A percentile compares a stretch with the other conserved stretches of the same genome.
Conservation (phyloP, 2,113 vertebrate species). For the Scortum barcoo region DNA sequence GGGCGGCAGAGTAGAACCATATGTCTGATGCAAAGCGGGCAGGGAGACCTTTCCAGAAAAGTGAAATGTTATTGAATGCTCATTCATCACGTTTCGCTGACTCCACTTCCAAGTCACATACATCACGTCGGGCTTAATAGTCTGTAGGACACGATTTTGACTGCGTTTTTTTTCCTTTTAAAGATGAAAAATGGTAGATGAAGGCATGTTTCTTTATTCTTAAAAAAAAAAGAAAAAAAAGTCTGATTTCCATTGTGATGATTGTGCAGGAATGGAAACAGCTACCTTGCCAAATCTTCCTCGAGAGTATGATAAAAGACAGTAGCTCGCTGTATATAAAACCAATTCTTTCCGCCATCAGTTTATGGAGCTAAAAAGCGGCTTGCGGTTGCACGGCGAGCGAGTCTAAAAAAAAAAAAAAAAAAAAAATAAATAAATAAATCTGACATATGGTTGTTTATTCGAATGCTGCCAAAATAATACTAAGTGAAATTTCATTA, state of each 20-base stretch:
- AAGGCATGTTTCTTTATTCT: conserved; percentile 41
- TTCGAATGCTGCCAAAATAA: conserved; percentile 39
- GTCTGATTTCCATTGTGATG: conserved; percentile 73
- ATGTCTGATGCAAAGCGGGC: conserved; percentile 32
- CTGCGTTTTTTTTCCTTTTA: conserved; percentile 33
- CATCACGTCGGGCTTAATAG: conserved; percentile 58
- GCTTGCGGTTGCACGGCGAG: conserved; percentile 33
- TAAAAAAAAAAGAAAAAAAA: not conserved
- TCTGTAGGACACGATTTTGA: conserved; percentile 51
- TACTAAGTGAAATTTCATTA: conserved; percentile 34
- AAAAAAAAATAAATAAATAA: no score
- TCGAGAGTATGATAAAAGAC: conserved; percentile 62
- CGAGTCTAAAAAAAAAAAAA: conserved; percentile 6
- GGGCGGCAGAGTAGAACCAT: not conserved
- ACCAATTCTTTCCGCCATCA: conserved; percentile 47
- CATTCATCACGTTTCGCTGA: conserved; percentile 66
- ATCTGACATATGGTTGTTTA: conserved; percentile 62
- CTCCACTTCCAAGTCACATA: conserved; percentile 40
- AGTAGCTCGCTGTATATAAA: conserved; percentile 50
- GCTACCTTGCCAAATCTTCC: conserved; percentile 61
- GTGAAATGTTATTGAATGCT: conserved; percentile 48
- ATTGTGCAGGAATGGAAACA: conserved; percentile 69
- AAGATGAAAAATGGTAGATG: conserved; percentile 37
- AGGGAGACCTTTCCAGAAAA: conserved; percentile 28
- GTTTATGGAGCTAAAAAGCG: conserved; percentile 51